phyloP scores from a whole-genome alignment of 1,140 invertebrate genomes.

The Drosophila melanica region DNA sequence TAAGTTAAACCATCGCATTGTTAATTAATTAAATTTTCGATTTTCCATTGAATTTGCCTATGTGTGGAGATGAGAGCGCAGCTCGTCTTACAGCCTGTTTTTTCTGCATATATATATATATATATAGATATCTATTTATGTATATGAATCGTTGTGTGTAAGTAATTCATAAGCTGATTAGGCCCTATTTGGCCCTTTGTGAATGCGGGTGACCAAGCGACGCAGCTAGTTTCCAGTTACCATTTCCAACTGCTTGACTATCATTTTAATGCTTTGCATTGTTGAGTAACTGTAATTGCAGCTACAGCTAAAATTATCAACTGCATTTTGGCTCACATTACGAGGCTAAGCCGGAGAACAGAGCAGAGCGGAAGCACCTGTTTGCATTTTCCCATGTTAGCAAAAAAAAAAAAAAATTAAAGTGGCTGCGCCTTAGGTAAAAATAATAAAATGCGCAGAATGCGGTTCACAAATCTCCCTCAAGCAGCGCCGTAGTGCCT shows the following conservation, averaged over 20 bases:
- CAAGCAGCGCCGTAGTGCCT: slow-evolving; percentile 34
- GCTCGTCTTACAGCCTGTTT: slow-evolving; percentile 6
- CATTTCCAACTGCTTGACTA: slow-evolving; percentile 15
- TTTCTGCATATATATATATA: neutral
- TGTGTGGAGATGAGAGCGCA: neutral
- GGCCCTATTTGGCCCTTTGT: slow-evolving; percentile 3
- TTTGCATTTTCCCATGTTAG: slow-evolving; percentile 10
- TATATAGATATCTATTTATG: neutral
- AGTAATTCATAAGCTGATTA: slow-evolving; percentile 23
- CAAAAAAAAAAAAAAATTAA: neutral
- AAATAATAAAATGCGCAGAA: slow-evolving; percentile 2
- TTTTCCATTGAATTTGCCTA: slow-evolving; percentile 38
- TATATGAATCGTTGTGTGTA: neutral
- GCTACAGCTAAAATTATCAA: slow-evolving; percentile 6
- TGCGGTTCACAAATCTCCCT: slow-evolving; percentile 60
- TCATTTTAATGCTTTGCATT: slow-evolving; percentile 3
- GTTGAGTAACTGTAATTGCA: slow-evolving; percentile 19
- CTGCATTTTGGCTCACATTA: slow-evolving; percentile 3
- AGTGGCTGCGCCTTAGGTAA: slow-evolving; percentile 13
- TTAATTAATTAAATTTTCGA: slow-evolving; percentile 46
- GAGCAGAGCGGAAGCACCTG: neutral
- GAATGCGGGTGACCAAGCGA: neutral
- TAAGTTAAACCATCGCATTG: neutral
- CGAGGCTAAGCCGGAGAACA: neutral
- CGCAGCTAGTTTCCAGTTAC: slow-evolving; percentile 20